Conservation (phyloP, 2,888 invertebrate genomes). For the Imbricaverruca yamaguchii region DNA sequence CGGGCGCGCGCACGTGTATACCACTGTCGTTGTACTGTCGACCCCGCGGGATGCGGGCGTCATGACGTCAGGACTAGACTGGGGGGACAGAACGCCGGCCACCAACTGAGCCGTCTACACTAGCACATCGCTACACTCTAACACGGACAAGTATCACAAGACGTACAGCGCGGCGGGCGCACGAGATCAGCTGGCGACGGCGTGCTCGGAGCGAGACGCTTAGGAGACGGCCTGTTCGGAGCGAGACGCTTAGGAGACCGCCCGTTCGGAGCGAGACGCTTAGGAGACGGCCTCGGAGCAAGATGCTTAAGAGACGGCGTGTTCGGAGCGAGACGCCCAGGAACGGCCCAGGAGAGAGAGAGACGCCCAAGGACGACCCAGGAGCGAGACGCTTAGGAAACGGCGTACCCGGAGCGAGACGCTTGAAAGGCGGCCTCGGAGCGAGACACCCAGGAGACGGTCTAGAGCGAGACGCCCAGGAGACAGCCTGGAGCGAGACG, state of each 20-base stretch:
- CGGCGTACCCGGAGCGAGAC: too few relatives aligned
- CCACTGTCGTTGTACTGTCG: slow-evolving; percentile 12
- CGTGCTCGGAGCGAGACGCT: neutral
- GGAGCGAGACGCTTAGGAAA: too few relatives aligned
- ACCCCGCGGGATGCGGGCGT: neutral
- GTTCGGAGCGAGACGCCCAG: too few relatives aligned
- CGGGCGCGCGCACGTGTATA: too few relatives aligned
- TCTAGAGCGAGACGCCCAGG: too few relatives aligned
- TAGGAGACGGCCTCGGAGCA: too few relatives aligned
- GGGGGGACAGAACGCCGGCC: neutral
- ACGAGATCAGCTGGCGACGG: neutral
- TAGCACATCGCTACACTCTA: neutral
- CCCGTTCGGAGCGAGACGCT: slow-evolving; percentile 88
- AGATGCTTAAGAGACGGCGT: too few relatives aligned
- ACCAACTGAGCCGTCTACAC: neutral
- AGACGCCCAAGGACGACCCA: too few relatives aligned
- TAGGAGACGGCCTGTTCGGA: slow-evolving; percentile 55
- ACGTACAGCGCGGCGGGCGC: neutral
- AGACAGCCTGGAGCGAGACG: too few relatives aligned
- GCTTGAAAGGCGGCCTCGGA: too few relatives aligned
- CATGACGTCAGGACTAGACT: neutral
- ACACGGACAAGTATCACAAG: slow-evolving; percentile 15
- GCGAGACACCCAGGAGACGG: too few relatives aligned
- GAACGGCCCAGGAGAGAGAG: too few relatives aligned
- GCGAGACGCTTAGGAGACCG: slow-evolving; percentile 59